A percentile compares a stretch with the other conserved stretches of the same genome.
Conservation (phyloP, 2,113 vertebrate genomes). For the Nerophis ophidion region DNA sequence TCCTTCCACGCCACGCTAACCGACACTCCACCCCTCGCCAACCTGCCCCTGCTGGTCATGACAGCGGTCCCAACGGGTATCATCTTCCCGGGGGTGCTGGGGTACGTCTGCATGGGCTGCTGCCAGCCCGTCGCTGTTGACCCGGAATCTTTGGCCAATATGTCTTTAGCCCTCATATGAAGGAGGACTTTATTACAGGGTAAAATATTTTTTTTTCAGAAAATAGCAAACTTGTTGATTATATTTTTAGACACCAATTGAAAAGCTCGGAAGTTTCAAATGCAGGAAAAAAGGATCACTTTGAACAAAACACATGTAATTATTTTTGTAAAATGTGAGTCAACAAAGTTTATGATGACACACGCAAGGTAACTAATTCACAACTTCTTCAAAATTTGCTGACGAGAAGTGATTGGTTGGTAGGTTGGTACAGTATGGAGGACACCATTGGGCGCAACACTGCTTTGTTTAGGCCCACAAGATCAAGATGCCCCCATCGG, state of each 20-base stretch:
- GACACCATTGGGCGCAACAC: too few species aligned
- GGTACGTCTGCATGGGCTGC: slow-evolving; percentile 9
- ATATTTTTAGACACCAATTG: too few species aligned
- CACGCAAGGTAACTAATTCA: neutral
- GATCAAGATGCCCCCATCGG: too few species aligned
- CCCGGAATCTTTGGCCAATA: neutral
- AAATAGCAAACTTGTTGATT: too few species aligned
- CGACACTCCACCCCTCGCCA: neutral
- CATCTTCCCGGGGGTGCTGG: slow-evolving; percentile 7
- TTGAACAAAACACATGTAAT: neutral
- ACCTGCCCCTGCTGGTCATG: slow-evolving; percentile 2
- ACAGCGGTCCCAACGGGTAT: neutral
- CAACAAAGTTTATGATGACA: neutral
- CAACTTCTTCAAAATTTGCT: neutral
- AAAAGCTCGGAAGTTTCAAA: neutral
- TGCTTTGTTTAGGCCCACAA: too few species aligned
- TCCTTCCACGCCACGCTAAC: neutral
- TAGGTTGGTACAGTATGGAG: too few species aligned
- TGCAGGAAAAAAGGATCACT: neutral
- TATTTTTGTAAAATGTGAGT: neutral
- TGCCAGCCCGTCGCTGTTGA: slow-evolving; percentile 7
- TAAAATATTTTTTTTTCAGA: neutral
- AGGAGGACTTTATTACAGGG: neutral
- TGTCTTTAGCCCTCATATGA: neutral
- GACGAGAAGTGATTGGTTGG: too few species aligned